Base-by-base conservation (phyloP, 2,797 vertebrate species). In the Cheirogaleus major region DNA sequence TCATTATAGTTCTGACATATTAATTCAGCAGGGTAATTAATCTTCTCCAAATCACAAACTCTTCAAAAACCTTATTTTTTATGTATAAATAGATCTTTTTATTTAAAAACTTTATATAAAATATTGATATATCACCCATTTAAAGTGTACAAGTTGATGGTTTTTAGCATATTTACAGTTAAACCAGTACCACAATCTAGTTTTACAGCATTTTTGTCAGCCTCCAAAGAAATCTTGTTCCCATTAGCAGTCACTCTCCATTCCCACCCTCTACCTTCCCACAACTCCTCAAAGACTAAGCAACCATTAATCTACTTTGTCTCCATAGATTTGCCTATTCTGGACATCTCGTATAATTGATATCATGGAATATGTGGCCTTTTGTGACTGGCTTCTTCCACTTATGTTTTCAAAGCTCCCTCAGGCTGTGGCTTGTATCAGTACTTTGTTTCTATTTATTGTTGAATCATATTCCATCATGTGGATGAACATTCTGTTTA, bases 161-260 rank as follows among this genome's bases (percentile, higher is more conserved):
- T 78, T 59, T 94, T 91, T 80, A 89, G 55, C 50, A n/a, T 50
- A 52, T 52, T 65, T 65, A 89, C 12, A 73, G 50, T 70, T 93
- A 25, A 73, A 75, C 25, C 50, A 91, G 12, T 59, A 38, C n/a
- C 59, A 84, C 55, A 78, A 92, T 86, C 79, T 96, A 94, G 96
- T 85, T 81, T 92, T 85, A 91, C 45, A 57, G 86, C 4, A 65
- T 75, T 90, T 93, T 12, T 91, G 30, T 83, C 38, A 67, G 5
- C 22, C 25, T 17, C 41, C 50, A 73, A 94, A 93, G 35, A 86
- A 87, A 63, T 22, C 15, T 59, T 70, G 25, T 52, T 84, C 41
- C 41, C 82, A 79, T 75, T 25, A 84, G 43, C 20, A 69, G 48
- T 61, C 70, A 83, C 9, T 55, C 41, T 5, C 10, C 41, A 91